Evolutionary conservation across 1,140 invertebrate species (phyloP).

Genomic region (Drosophila pruinosa): DNA sequence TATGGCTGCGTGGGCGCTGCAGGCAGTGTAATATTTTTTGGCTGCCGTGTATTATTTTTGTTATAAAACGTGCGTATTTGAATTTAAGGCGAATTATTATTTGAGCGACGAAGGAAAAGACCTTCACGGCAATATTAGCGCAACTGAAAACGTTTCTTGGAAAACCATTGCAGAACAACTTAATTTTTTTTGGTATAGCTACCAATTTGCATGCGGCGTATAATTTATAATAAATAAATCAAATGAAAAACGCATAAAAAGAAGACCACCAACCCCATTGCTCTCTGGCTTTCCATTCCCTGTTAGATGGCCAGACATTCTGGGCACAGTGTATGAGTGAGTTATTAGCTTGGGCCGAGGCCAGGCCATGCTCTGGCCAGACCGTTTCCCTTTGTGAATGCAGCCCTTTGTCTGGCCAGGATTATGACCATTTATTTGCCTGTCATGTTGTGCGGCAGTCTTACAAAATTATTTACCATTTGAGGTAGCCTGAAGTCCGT

Average conservation of each 20-base stretch:
- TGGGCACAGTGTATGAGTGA: slow-evolving; percentile 27
- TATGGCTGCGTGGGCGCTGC: slow-evolving; percentile 28
- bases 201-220: slow-evolving; percentile 69
- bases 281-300: neutral
- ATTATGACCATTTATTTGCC: slow-evolving; percentile 77
- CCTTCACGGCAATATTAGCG: slow-evolving; percentile 17
- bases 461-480: slow-evolving; percentile 44
- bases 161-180: slow-evolving; percentile 60
- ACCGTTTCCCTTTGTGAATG: slow-evolving; percentile 14
- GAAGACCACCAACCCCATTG: slow-evolving; percentile 45
- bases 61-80: slow-evolving; percentile 75
- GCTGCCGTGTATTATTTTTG: slow-evolving; percentile 38
- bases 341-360: slow-evolving; percentile 27
- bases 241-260: slow-evolving; percentile 74
- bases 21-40: slow-evolving; percentile 50
- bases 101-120: slow-evolving; percentile 42
- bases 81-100: slow-evolving; percentile 78
- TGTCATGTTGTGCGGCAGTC: slow-evolving; percentile 50
- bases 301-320: slow-evolving; percentile 29
- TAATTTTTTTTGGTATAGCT: slow-evolving; percentile 45
- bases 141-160: slow-evolving; percentile 38
- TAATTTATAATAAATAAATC: slow-evolving; percentile 68
- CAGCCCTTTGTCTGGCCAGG: slow-evolving; percentile 64
- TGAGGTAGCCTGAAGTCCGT: slow-evolving; percentile 1
- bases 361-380: neutral